Evolutionary conservation across 2,888 invertebrate genomes (phyloP).

Genomic region (Rotaria socialis): DNA sequence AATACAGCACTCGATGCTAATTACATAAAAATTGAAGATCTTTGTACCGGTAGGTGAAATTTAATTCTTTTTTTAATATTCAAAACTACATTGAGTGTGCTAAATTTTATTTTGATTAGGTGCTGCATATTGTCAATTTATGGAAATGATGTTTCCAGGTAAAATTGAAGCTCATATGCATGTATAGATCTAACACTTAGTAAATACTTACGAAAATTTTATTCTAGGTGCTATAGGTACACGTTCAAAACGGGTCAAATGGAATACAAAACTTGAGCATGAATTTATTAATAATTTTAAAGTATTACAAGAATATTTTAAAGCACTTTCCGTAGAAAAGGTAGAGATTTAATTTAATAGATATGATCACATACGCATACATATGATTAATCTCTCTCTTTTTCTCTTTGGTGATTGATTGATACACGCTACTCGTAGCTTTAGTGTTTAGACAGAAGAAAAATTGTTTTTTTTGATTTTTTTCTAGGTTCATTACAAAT

Average conservation of each 20-base stretch:
- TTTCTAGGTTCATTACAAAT: conserved; percentile 60
- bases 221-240: conserved; percentile 56
- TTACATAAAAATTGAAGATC: conserved; percentile 87
- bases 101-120: conserved; percentile 51
- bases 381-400: background rate
- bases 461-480: background rate
- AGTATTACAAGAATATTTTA: conserved; percentile 88
- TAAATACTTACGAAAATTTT: background rate
- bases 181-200: background rate
- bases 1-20: conserved; percentile 89
- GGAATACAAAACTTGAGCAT: conserved; percentile 94
- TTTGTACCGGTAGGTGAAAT: conserved; percentile 74
- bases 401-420: too few relatives aligned
- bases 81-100: too few relatives aligned
- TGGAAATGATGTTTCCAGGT: conserved; percentile 94
- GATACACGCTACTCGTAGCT: too few relatives aligned
- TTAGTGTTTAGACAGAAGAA: background rate
- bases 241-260: conserved; percentile 84
- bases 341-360: conserved; percentile 64
- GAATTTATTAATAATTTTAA: conserved; percentile 99
- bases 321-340: conserved; percentile 96
- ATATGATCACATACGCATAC: background rate
- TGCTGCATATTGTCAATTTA: conserved; percentile 97
- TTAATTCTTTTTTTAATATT: too few relatives aligned
- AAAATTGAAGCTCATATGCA: conserved; percentile 48